A percentile compares a stretch with the other conserved stretches of the same genome.
Conservation (phyloP, 2,888 invertebrate genomes). For the Hesperia comma region DNA sequence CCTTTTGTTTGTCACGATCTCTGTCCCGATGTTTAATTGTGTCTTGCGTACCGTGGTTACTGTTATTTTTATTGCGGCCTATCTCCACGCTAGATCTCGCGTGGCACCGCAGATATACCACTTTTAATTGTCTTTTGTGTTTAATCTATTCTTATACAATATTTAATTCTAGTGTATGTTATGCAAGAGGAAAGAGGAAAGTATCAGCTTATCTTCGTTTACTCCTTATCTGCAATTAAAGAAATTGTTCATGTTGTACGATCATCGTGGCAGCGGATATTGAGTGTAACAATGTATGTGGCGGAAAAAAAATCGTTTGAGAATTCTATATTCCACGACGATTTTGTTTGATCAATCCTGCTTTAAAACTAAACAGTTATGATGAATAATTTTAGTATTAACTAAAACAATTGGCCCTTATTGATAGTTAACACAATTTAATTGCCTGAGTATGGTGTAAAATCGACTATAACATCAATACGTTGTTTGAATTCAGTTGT, state of each 20-base stretch:
- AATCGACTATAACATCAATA: not conserved
- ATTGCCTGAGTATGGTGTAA: not conserved
- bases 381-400: too few relatives aligned
- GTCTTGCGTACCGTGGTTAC: conserved; percentile 40
- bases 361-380: too few relatives aligned
- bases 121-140: conserved; percentile 34
- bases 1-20: conserved; percentile 67
- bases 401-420: too few relatives aligned
- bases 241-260: not conserved
- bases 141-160: conserved; percentile 38
- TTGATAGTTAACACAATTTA: too few relatives aligned
- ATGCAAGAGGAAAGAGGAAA: conserved; percentile 23
- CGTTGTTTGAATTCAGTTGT: not conserved
- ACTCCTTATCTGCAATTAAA: not conserved
- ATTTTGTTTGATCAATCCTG: too few relatives aligned
- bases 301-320: not conserved
- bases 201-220: conserved; percentile 11
- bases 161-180: conserved; percentile 30
- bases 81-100: conserved; percentile 41
- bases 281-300: not conserved
- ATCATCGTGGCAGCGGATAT: not conserved
- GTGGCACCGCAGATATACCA: conserved; percentile 26
- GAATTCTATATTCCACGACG: not conserved
- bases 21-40: conserved; percentile 56
- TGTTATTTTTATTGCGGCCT: conserved; percentile 47